A percentile compares a stretch with the other conserved stretches of the same genome.
These are phyloP conservation scores for Griposia aprilina DNA, from an alignment of 2,888 invertebrate genomes.

Conservation along the genomic window DNA sequence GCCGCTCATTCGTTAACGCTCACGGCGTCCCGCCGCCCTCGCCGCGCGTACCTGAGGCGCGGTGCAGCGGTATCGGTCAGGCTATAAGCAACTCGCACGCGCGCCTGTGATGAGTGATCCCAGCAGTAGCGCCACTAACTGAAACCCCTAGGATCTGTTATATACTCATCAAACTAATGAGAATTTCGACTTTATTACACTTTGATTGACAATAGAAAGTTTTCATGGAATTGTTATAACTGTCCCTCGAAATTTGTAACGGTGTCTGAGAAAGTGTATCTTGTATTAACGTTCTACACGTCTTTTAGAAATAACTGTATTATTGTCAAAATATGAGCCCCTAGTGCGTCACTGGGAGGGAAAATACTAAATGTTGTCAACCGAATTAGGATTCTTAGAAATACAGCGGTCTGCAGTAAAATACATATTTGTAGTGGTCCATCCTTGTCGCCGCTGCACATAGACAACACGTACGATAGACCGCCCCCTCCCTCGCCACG, in stretches of 20 bases:
- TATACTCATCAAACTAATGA: slow-evolving; percentile 10
- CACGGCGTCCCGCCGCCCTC: too few species aligned
- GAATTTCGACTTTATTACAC: neutral
- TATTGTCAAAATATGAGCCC: slow-evolving; percentile 16
- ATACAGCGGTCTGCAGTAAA: neutral
- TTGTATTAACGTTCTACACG: slow-evolving; percentile 49
- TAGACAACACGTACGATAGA: too few species aligned
- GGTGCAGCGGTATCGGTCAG: too few species aligned
- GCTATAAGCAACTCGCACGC: neutral
- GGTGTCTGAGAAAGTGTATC: slow-evolving; percentile 56
- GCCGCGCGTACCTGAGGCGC: too few species aligned
- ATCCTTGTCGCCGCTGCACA: neutral
- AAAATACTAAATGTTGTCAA: slow-evolving; percentile 5
- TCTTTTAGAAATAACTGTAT: slow-evolving; percentile 47
- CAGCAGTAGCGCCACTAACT: too few species aligned
- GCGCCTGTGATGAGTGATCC: neutral
- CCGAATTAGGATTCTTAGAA: neutral
- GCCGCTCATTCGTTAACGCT: too few species aligned
- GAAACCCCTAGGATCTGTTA: neutral
- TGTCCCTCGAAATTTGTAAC: slow-evolving; percentile 55
- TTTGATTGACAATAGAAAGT: slow-evolving; percentile 52
- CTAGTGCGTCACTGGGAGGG: slow-evolving; percentile 17
- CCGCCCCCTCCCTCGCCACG: neutral
- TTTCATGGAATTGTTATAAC: slow-evolving; percentile 13
- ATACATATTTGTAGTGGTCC: neutral